phyloP scores from a whole-genome alignment of 2,888 invertebrate genomes.

The Aspidiotus destructor region DNA sequence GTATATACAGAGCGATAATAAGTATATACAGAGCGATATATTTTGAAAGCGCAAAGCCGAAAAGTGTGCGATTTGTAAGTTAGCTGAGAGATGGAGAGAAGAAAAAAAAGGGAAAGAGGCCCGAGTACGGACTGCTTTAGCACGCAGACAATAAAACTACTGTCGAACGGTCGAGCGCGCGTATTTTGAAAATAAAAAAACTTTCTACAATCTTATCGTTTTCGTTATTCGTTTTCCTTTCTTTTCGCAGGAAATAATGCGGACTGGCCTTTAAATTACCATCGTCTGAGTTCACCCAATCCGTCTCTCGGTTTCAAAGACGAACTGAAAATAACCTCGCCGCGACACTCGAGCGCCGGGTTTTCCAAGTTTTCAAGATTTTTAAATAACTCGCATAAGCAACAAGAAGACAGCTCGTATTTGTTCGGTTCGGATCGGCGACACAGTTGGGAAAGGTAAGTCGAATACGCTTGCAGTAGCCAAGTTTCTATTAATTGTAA shows the following conservation, averaged over 20 bases:
- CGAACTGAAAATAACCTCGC: slow-evolving; percentile 25
- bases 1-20: too few species aligned
- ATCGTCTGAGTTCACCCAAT: slow-evolving; percentile 30
- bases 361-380: slow-evolving; percentile 27
- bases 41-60: too few species aligned
- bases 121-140: too few species aligned
- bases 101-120: too few species aligned
- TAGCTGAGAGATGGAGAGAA: too few species aligned
- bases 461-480: neutral
- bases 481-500: too few species aligned
- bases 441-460: slow-evolving; percentile 30
- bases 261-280: slow-evolving; percentile 29
- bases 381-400: slow-evolving; percentile 8
- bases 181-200: too few species aligned
- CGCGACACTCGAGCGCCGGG: slow-evolving; percentile 21
- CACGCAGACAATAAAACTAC: too few species aligned
- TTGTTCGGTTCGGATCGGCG: slow-evolving; percentile 22
- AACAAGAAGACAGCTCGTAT: slow-evolving; percentile 15
- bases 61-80: too few species aligned
- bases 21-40: too few species aligned
- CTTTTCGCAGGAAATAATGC: slow-evolving; percentile 15
- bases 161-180: too few species aligned
- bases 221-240: neutral
- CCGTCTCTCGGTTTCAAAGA: slow-evolving; percentile 22
- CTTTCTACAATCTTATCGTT: too few species aligned